Evolutionary conservation across 2,113 vertebrate genomes (phyloP), one percentile per base, ranked within the genome.

Genomic region (Prietella phreatophila): DNA sequence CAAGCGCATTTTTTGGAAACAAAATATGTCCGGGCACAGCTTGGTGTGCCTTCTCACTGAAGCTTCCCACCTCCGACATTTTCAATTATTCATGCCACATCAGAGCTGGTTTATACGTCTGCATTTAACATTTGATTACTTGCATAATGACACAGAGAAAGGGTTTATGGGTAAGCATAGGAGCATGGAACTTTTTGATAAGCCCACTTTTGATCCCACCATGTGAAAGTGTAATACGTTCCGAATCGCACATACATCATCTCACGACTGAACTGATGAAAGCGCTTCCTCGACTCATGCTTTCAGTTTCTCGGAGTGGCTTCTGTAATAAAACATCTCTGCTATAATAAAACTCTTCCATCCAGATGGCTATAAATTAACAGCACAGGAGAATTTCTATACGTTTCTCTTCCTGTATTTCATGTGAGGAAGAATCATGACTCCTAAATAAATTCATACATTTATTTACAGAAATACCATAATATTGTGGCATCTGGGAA

Each of bases 11-110:
- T 91, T 91, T 67, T 89, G 83, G 53, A 79, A 50, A 39, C 53
- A 82, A 85, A 83, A 55, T 78, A 73, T 55, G 85, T 88, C 88
- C 87, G 78, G 63, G 79, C 88, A 55, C 89, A 90, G 90, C 83
- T 65, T 82, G 89, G 58, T 85, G 27, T 78, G 89, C 89, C 88
- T 83, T 78, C 42, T 56, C 85, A 87, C 89, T 67, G 88, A 86
- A 89, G 84, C 89, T 65, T 87, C 87, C 84, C n/a, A 82, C 82
- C 71, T 89, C 83, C 84, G 67, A 71, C 42, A 86, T 91, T 87
- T 83, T 84, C 55, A 58, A 86, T 82, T 76, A 86, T 88, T 87
- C 71, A 90, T 82, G 56, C 33, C 85, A 56, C 33, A 30, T 82
- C 87, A 50, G 58, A 53, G 25, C 4, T 30, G 47, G 47, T 27